phyloP scores from a whole-genome alignment of 1,140 invertebrate species.

The Drosophila trapezifrons region DNA sequence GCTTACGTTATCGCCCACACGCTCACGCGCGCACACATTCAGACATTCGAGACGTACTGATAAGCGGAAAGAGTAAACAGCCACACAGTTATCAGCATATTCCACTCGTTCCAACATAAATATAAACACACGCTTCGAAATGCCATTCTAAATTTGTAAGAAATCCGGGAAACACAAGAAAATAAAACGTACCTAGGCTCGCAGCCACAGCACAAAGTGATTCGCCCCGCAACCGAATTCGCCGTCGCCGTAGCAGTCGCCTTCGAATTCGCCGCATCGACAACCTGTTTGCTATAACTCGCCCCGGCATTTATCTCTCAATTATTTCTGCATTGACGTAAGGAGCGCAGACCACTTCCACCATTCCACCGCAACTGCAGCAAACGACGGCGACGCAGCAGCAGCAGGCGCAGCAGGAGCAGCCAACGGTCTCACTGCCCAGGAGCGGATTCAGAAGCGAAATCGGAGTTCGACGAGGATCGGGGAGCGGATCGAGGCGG shows the following conservation, averaged over 20 bases:
- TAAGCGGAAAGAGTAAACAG: constrained; percentile 54
- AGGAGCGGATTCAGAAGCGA: constrained; percentile 23
- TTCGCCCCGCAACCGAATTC: constrained; percentile 46
- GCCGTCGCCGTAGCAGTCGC: constrained; percentile 24
- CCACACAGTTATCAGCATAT: constrained; percentile 41
- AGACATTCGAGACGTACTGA: constrained; percentile 49
- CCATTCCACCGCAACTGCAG: constrained; percentile 77
- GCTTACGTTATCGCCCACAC: constrained; percentile 52
- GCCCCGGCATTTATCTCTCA: constrained; percentile 58
- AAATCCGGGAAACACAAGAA: constrained; percentile 18
- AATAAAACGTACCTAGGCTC: constrained; percentile 20
- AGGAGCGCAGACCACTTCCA: constrained; percentile 58
- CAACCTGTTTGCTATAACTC: constrained; percentile 76
- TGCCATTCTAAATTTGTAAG: constrained; percentile 64
- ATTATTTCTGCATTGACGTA: constrained; percentile 61
- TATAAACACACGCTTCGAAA: constrained; percentile 54
- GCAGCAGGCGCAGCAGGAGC: constrained; percentile 33
- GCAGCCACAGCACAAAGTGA: constrained; percentile 25
- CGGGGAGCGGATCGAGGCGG: constrained; percentile 35
- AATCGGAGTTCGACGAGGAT: constrained; percentile 23
- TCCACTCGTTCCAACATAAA: constrained; percentile 42
- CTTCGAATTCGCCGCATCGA: constrained; percentile 59
- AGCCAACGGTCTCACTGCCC: constrained; percentile 25
- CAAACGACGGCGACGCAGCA: constrained; percentile 64
- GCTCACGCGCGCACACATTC: constrained; percentile 20